phyloP scores from a whole-genome alignment of 2,888 invertebrate genomes.

The Pterostichus niger region DNA sequence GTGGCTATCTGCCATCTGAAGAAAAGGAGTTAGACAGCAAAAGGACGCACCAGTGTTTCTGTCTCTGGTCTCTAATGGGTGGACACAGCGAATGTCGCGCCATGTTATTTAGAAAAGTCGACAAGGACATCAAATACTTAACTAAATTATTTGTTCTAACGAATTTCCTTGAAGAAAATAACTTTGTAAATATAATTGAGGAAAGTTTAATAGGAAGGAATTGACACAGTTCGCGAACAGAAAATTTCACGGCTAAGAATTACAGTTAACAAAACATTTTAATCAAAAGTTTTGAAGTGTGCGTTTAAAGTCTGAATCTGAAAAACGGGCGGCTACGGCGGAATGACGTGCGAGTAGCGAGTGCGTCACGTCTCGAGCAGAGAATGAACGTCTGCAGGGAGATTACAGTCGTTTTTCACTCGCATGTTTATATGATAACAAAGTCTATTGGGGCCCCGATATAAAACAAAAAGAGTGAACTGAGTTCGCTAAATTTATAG shows the following conservation, averaged over 20 bases:
- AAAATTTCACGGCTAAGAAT: slow-evolving; percentile 65
- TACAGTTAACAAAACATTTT: slow-evolving; percentile 66
- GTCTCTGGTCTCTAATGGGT: neutral
- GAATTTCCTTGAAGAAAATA: slow-evolving; percentile 60
- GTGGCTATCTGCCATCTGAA: slow-evolving; percentile 62
- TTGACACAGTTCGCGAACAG: slow-evolving; percentile 63
- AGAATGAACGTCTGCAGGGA: neutral
- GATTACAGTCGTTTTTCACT: slow-evolving; percentile 58
- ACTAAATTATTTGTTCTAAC: slow-evolving; percentile 64
- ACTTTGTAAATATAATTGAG: slow-evolving; percentile 64
- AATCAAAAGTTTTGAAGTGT: slow-evolving; percentile 65
- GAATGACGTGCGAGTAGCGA: neutral
- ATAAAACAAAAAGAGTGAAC: slow-evolving; percentile 63
- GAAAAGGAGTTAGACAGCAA: neutral
- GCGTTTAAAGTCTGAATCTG: slow-evolving; percentile 20
- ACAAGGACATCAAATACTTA: slow-evolving; percentile 59
- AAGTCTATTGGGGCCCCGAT: slow-evolving; percentile 63
- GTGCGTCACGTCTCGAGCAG: slow-evolving; percentile 39
- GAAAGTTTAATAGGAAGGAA: slow-evolving; percentile 63
- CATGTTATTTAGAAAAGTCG: slow-evolving; percentile 46
- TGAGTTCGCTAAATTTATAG: slow-evolving; percentile 64
- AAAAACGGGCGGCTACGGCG: neutral
- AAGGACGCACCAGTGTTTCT: too few relatives aligned
- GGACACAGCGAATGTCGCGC: slow-evolving; percentile 4
- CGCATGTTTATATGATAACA: slow-evolving; percentile 65